Conservation (phyloP, 2,888 invertebrate species). For the Noctuana brunneofusca region DNA sequence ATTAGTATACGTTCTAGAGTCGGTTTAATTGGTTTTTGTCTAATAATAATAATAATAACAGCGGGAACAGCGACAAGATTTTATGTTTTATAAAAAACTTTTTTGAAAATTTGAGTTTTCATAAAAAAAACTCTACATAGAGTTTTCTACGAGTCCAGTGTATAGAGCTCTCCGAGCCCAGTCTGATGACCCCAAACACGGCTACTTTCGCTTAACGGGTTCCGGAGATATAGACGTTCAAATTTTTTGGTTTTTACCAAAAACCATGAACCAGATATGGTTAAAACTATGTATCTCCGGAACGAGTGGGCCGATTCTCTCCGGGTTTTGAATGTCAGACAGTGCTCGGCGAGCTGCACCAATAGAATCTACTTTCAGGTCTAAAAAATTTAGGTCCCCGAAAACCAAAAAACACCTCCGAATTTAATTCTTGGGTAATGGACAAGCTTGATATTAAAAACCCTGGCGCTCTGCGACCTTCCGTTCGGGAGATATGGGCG, state of each 20-base stretch:
- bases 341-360: neutral
- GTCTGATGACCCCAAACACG: neutral
- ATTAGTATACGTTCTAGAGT: no score
- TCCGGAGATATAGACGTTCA: slow-evolving; percentile 3
- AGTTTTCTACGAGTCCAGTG: neutral
- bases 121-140: neutral
- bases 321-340: neutral
- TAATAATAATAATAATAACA: no score
- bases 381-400: neutral
- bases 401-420: neutral
- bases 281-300: neutral
- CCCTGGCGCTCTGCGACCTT: slow-evolving; percentile 2
- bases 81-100: no score
- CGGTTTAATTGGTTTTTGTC: no score
- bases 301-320: neutral
- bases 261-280: neutral
- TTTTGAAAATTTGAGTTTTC: no score
- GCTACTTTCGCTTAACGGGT: neutral
- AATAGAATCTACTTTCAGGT: neutral
- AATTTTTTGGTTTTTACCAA: neutral
- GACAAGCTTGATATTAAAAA: neutral
- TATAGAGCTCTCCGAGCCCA: neutral
- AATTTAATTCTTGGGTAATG: no score
- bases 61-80: no score
- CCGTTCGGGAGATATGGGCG: slow-evolving; percentile 5